Base-by-base conservation (phyloP, 37 sponge, comb jelly and placozoan genomes). In the Cliona cf. orientalis region DNA sequence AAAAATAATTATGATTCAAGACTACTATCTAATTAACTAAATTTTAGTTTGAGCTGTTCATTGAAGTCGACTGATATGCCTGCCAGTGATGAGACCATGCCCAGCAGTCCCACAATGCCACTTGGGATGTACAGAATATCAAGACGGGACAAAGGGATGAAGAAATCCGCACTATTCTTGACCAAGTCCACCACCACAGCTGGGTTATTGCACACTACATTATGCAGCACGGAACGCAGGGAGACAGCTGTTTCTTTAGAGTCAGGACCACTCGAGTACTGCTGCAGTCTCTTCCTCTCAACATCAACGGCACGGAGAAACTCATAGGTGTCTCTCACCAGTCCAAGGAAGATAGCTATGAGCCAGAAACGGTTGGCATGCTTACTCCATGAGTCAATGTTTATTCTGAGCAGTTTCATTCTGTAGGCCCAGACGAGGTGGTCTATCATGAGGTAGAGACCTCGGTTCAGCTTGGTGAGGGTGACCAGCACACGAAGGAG, bases 381-480 rank as follows among this genome's bases (percentile, higher is more conserved):
- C 25, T 31, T 74, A 36, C 17, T 75, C 93, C 93, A 92, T 34
- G 42, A 80, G 12, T 69, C 28, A 0, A 28, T 76, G 31, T 92
- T 67, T 23, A 84, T 55, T 0, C 3, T 35, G 55, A 84, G n/a
- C 28, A 92, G 74, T 12, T 77, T 75, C 82, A 92, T 80, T 38
- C 78, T 74, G 44, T 74, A 72, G 4, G 80, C 79, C 93, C 93
- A 92, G 19, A 92, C 19, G 23, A 95, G 34, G 69, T 95, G 86
- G 39, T 95, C 96, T 42, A 88, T 55, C 23, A 95, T 72, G 9
- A 95, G 76, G 85, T 86, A 91, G 19, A 95, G 60, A 31, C 83
- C 83, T 26, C 81, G 65, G 63, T 73, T 84, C 31, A 95, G 68
- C 46, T 89, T 86, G 41, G 71, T 39, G 12, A 95, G 64, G 7